These are phyloP conservation scores for Hirtodrosophila duncani DNA, from an alignment of 2,888 invertebrate genomes.

Conservation along the genomic window DNA sequence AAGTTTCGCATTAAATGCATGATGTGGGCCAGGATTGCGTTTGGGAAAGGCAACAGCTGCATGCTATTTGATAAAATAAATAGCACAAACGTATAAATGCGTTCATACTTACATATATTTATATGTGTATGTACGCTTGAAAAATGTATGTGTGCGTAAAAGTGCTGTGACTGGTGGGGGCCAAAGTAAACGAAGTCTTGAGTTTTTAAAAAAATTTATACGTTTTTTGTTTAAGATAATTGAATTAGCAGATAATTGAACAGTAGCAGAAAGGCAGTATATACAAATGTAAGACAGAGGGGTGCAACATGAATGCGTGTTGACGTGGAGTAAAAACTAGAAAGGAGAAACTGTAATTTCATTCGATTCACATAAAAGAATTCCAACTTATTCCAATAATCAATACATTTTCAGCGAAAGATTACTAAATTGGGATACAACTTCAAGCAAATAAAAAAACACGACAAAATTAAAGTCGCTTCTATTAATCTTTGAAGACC, in stretches of 20 bases:
- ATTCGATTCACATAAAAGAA: no score
- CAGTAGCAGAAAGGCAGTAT: conserved; percentile 37
- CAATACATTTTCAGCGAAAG: no score
- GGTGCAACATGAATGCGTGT: neutral
- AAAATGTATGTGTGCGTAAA: neutral
- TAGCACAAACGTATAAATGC: conserved; percentile 25
- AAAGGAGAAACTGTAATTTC: no score
- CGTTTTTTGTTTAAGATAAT: conserved; percentile 37
- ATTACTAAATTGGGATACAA: conserved; percentile 48
- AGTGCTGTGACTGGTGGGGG: no score
- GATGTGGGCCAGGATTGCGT: conserved; percentile 55
- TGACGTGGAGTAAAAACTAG: no score
- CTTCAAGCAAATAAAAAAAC: conserved; percentile 60
- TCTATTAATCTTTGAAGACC: no score
- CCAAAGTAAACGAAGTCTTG: no score
- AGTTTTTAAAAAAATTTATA: neutral
- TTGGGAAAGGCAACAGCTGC: conserved; percentile 67
- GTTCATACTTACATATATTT: conserved; percentile 6
- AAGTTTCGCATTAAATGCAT: conserved; percentile 48
- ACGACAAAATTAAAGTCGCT: conserved; percentile 16
- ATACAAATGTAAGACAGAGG: conserved; percentile 43
- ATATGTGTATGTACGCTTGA: conserved; percentile 2
- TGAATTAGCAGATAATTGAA: no score
- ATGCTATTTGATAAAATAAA: conserved; percentile 64
- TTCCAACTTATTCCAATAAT: no score